Conservation (phyloP, 2,888 invertebrate genomes). For the Sycophila texana region DNA sequence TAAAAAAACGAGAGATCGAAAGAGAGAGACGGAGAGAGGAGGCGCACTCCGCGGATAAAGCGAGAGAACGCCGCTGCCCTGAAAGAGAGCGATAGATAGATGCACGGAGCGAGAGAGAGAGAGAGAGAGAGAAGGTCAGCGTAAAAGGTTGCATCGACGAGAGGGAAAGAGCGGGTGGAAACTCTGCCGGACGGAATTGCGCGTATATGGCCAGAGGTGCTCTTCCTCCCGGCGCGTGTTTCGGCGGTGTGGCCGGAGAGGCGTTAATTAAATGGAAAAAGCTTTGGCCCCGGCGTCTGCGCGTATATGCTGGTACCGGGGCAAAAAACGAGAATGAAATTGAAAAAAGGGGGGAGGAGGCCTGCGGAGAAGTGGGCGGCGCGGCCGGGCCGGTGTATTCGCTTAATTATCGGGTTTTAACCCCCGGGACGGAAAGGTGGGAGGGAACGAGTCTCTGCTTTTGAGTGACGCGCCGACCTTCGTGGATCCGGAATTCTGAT, state of each 20-base stretch:
- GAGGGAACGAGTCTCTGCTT: conserved; percentile 29
- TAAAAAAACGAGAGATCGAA: not conserved
- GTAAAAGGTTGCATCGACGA: conserved; percentile 35
- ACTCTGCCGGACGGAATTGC: not conserved
- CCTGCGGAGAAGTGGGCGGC: not conserved
- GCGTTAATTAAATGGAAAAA: conserved; percentile 58
- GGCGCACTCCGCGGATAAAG: not conserved
- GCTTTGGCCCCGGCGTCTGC: conserved; percentile 28
- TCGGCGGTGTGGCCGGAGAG: conserved; percentile 23
- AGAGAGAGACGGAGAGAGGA: not conserved
- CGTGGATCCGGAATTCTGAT: no score
- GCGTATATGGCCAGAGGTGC: conserved; percentile 17
- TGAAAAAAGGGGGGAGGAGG: conserved; percentile 28
- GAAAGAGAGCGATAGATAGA: not conserved
- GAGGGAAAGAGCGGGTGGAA: conserved; percentile 24
- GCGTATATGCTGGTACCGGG: not conserved
- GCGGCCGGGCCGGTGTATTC: conserved; percentile 41
- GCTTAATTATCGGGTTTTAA: conserved; percentile 55
- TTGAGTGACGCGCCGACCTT: not conserved
- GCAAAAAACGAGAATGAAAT: conserved; percentile 41
- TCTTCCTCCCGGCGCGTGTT: conserved; percentile 62
- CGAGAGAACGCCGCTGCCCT: not conserved
- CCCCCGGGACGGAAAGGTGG: not conserved
- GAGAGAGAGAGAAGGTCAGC: not conserved
- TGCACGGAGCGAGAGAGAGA: not conserved